Percentiles rank a stretch among this genome's conserved stretches.
phyloP scores from a whole-genome alignment of 2,888 invertebrate species.

The Drosophila subsilvestris region DNA sequence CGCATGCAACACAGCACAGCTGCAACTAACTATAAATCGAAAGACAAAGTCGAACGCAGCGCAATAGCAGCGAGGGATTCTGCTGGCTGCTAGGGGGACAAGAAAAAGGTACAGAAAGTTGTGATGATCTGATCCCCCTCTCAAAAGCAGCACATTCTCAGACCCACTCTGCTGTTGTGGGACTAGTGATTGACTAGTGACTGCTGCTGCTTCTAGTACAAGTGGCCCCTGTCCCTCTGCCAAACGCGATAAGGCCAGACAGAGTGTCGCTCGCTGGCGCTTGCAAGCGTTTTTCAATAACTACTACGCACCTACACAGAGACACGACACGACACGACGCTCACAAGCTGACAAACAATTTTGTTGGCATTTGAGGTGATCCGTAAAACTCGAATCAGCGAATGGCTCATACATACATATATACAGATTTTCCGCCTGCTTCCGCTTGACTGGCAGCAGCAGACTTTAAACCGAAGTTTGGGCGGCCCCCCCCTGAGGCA shows the following conservation, averaged over 20 bases:
- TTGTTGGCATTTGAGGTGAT: constrained; percentile 30
- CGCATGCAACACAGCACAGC: constrained; percentile 33
- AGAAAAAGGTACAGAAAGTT: constrained; percentile 62
- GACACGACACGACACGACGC: constrained; percentile 2
- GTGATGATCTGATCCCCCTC: neutral
- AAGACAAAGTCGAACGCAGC: constrained; percentile 11
- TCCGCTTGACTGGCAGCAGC: neutral
- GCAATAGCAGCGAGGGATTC: constrained; percentile 33
- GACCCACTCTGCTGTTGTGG: neutral
- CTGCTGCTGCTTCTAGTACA: neutral
- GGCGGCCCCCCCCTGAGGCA: neutral
- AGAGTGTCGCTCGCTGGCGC: constrained; percentile 53
- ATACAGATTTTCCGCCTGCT: constrained; percentile 2
- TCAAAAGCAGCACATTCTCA: neutral
- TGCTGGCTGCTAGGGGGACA: constrained; percentile 40
- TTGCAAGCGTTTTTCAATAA: constrained; percentile 33
- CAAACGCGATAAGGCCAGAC: constrained; percentile 70
- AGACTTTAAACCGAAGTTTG: neutral
- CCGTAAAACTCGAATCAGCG: constrained; percentile 18
- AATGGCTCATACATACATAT: constrained; percentile 6
- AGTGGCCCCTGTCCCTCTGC: neutral
- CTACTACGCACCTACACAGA: constrained; percentile 43
- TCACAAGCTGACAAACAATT: constrained; percentile 12
- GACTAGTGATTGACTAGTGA: neutral
- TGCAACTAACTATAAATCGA: constrained; percentile 5